phyloP scores from a whole-genome alignment of 2,888 invertebrate genomes.

The Agrotis ipsilon region DNA sequence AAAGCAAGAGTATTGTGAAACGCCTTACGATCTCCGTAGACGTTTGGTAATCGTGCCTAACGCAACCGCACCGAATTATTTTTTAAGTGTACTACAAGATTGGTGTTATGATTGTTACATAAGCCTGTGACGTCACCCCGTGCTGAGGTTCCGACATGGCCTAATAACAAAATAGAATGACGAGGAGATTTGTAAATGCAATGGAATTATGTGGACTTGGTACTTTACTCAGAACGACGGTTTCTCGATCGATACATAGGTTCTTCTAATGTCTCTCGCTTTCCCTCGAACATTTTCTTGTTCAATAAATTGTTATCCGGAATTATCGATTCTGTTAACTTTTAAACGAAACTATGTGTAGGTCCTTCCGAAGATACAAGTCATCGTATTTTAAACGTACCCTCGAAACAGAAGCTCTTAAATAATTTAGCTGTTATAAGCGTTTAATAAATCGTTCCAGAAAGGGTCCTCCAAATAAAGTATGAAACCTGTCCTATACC shows the following conservation, averaged over 20 bases:
- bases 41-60: constrained; percentile 69
- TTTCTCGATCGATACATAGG: background rate
- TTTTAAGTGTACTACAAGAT: constrained; percentile 60
- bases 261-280: background rate
- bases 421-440: background rate
- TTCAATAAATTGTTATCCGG: background rate
- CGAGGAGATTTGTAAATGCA: constrained; percentile 15
- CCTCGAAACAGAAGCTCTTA: background rate
- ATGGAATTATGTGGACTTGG: background rate
- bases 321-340: background rate
- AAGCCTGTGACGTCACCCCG: constrained; percentile 45
- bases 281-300: background rate
- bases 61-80: constrained; percentile 68
- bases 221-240: background rate
- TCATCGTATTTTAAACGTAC: background rate
- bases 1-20: constrained; percentile 61
- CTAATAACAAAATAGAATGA: constrained; percentile 26
- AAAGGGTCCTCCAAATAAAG: background rate
- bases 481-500: background rate
- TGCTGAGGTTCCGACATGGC: constrained; percentile 38
- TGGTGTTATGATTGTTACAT: constrained; percentile 59
- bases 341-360: background rate
- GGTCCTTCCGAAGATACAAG: background rate
- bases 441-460: background rate
- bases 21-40: constrained; percentile 45